These are phyloP conservation scores for Toxonevra muliebris DNA, from an alignment of 2,888 invertebrate genomes.

Conservation along the genomic window DNA sequence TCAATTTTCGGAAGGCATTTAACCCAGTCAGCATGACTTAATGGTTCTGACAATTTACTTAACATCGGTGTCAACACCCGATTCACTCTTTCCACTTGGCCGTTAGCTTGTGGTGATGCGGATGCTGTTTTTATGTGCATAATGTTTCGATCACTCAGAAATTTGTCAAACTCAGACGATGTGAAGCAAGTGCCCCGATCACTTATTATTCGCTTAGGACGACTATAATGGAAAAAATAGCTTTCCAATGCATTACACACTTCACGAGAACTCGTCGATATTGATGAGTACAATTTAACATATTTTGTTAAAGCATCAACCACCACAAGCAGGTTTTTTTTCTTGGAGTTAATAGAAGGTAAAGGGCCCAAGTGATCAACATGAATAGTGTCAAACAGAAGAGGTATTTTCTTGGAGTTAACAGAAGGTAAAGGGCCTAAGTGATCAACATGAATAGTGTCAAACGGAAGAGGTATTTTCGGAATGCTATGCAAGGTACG, in stretches of 20 bases:
- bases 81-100: background rate
- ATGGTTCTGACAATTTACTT: background rate
- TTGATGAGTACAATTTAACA: conserved; percentile 4
- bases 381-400: no score
- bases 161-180: background rate
- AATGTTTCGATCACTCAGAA: background rate
- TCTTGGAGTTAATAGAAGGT: background rate
- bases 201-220: background rate
- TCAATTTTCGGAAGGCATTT: no score
- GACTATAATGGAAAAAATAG: conserved; percentile 10
- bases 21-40: no score
- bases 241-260: background rate
- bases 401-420: no score
- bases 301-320: conserved; percentile 2
- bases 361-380: background rate
- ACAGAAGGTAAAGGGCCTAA: no score
- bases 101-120: background rate
- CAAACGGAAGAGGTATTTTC: no score
- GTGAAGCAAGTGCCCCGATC: background rate
- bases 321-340: background rate
- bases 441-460: no score
- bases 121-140: background rate
- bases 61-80: background rate
- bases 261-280: background rate
- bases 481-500: no score